Evolutionary conservation across 2,797 vertebrate genomes (phyloP), one percentile per base, ranked within the genome.

Genomic region (Macroramphosus scolopax): DNA sequence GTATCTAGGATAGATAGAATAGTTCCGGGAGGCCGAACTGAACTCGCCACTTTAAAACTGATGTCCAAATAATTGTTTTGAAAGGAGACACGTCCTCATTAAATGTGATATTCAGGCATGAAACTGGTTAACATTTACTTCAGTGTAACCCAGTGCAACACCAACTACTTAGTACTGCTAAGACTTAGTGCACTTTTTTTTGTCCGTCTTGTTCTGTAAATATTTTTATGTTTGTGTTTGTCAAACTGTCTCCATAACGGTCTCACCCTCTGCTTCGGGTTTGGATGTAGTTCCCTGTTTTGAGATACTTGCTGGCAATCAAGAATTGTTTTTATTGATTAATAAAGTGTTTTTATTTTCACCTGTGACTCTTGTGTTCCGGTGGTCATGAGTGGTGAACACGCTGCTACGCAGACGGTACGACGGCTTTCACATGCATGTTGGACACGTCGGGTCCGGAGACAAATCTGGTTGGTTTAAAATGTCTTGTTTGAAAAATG

Each of bases 311-410:
- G 86, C 88, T 89, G 89, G 90, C 91, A 91, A 92, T 90, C 90
- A 89, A 87, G 78, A 89, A 85, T 90, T 90, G 87, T 91, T 91
- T 89, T 89, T 91, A 87, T 89, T 84, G 77, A 89, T 87, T 91
- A 90, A 91, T 91, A 91, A 90, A 92, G 83, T 87, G 86, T 83
- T 86, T 89, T 90, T 88, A 86, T 90, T 91, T 90, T 89, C 82
- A 88, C 72, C 80, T 45, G 80, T 84, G 85, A 85, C 75, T 83
- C 68, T 61, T 55, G 76, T 74, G 60, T 49, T 73, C 58, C 79
- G 13, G 77, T 64, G 39, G 53, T 75, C 36, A 40, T 74, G 51
- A 53, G 52, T 70, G 30, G 35, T 17, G 3, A n/a, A n/a, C 39
- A 17, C 6, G 17, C 12, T 34, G 20, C n/a, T n/a, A n/a, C n/a